Percentiles rank a stretch among this genome's conserved stretches.
Evolutionary conservation across 2,888 invertebrate species (phyloP).

Genomic region (Nycteola revayana): DNA sequence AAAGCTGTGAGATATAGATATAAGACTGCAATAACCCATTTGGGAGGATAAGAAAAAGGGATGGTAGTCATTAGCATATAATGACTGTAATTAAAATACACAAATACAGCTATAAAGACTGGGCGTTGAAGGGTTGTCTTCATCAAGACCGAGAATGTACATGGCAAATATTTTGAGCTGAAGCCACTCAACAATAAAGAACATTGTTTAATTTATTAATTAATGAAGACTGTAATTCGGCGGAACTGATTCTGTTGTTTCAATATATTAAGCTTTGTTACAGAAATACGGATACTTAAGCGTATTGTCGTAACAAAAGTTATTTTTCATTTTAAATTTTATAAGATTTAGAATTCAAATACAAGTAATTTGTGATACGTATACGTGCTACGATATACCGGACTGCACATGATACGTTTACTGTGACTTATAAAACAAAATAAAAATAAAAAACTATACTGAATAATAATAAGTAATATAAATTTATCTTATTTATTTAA

Average conservation of each 20-base stretch:
- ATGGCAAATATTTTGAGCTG: conserved; percentile 80
- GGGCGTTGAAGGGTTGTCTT: conserved; percentile 79
- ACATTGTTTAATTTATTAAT: conserved; percentile 80
- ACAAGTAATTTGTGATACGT: too few species aligned
- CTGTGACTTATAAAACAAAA: too few species aligned
- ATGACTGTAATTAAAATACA: conserved; percentile 88
- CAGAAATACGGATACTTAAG: too few species aligned
- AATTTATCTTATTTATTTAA: too few species aligned
- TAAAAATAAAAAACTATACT: too few species aligned
- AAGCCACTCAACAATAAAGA: conserved; percentile 62
- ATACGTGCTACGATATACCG: too few species aligned
- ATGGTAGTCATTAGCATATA: conserved; percentile 83
- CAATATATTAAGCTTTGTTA: conserved; percentile 5
- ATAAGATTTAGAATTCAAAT: too few species aligned
- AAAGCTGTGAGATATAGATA: conserved; percentile 71
- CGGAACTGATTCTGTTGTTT: conserved; percentile 41
- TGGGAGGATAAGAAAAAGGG: conserved; percentile 82
- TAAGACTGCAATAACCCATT: conserved; percentile 80
- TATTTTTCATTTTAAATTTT: too few species aligned
- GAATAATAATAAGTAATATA: too few species aligned
- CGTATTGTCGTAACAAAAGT: too few species aligned
- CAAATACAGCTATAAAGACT: conserved; percentile 85
- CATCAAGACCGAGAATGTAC: conserved; percentile 77
- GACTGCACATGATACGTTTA: too few species aligned
- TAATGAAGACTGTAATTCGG: conserved; percentile 71